Conservation (phyloP, 2,797 vertebrate genomes). For the Rallus crepitans region DNA sequence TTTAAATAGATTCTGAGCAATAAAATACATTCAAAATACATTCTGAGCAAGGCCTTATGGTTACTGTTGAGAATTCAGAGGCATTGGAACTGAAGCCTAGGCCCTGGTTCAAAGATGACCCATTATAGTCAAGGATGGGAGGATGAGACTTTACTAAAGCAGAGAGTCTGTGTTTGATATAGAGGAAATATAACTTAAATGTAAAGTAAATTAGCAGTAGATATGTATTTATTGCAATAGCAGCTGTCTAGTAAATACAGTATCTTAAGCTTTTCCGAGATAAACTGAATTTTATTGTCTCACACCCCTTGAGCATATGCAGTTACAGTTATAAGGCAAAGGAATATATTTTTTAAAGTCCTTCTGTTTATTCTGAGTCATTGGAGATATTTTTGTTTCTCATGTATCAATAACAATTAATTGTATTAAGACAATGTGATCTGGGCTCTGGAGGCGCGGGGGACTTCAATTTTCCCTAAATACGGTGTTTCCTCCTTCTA, state of each 20-base stretch:
- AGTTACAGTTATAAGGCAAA: neutral
- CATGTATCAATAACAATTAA: neutral
- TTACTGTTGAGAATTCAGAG: neutral
- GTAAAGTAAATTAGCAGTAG: neutral
- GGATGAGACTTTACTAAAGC: neutral
- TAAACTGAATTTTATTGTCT: neutral
- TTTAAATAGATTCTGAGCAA: neutral
- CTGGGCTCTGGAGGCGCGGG: neutral
- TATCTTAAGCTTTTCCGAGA: neutral
- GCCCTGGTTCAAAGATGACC: neutral
- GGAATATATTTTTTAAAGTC: neutral
- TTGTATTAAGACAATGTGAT: neutral
- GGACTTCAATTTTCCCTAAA: neutral
- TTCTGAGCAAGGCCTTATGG: neutral
- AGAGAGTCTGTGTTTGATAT: neutral
- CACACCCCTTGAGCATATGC: neutral
- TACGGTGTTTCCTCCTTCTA: neutral
- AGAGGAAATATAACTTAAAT: neutral
- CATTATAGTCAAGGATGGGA: neutral
- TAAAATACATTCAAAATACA: neutral
- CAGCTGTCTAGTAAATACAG: neutral
- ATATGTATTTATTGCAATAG: neutral
- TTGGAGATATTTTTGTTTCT: neutral
- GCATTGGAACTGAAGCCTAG: neutral
- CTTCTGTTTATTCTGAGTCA: neutral